Evolutionary conservation across 1,140 invertebrate species (phyloP).

Genomic region (Trichogramma pretiosum): DNA sequence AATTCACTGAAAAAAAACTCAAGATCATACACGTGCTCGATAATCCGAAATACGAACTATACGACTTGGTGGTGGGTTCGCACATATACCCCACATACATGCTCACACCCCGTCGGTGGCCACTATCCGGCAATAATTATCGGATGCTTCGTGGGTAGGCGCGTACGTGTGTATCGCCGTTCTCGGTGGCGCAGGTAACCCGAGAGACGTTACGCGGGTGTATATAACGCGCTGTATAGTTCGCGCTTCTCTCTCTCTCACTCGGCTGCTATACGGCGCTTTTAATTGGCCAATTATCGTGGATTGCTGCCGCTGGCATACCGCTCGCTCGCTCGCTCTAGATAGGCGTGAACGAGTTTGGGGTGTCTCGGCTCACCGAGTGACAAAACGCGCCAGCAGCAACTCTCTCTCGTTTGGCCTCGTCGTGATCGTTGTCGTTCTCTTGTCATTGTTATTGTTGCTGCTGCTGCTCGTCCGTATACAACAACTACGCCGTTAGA

Average conservation of each 20-base stretch:
- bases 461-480: no score
- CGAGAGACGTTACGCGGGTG: slow-evolving; percentile 22
- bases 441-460: no score
- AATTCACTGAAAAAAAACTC: no score
- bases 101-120: neutral
- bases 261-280: no score
- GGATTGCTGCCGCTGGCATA: slow-evolving; percentile 27
- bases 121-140: slow-evolving; percentile 35
- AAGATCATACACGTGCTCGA: no score
- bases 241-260: slow-evolving; percentile 18
- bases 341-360: slow-evolving; percentile 43
- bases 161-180: no score
- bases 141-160: no score
- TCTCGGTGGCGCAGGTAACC: slow-evolving; percentile 45
- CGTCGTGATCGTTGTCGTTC: no score
- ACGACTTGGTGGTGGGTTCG: neutral
- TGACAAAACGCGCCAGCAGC: slow-evolving; percentile 30
- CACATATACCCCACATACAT: neutral
- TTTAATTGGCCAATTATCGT: slow-evolving; percentile 49
- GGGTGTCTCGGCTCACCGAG: slow-evolving; percentile 35
- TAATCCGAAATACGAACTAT: no score
- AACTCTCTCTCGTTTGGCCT: slow-evolving; percentile 29
- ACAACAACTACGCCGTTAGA: no score
- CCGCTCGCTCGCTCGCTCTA: slow-evolving; percentile 33
- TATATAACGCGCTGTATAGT: neutral